Percentiles rank a stretch among this genome's conserved stretches.
Conservation (phyloP, 2,888 invertebrate species). For the Eristalis pertinax region DNA sequence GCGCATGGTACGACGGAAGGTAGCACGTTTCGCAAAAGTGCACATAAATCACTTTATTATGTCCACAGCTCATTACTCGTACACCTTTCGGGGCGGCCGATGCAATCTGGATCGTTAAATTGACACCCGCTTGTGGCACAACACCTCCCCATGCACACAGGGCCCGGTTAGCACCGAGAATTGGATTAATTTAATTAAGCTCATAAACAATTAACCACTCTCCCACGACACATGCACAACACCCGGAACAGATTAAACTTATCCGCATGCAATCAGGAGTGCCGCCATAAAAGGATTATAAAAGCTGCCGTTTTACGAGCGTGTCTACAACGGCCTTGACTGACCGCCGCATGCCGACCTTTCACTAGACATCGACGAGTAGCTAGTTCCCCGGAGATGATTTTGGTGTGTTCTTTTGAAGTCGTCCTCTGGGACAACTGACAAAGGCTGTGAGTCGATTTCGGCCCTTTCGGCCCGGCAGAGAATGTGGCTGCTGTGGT, state of each 20-base stretch:
- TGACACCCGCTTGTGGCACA: background rate
- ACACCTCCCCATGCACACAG: background rate
- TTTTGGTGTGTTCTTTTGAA: background rate
- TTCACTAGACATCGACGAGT: background rate
- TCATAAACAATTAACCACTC: background rate
- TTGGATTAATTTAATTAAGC: background rate
- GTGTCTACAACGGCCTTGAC: background rate
- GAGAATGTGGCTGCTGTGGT: no score
- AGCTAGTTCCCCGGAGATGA: background rate
- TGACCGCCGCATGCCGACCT: background rate
- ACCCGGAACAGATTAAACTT: background rate
- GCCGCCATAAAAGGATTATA: background rate
- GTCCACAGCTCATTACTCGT: background rate
- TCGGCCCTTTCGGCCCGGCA: no score
- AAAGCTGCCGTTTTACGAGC: background rate
- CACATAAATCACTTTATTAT: background rate
- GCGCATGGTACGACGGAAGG: background rate
- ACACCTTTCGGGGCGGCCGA: background rate
- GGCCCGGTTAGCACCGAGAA: background rate
- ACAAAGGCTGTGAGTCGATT: no score
- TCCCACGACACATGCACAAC: background rate
- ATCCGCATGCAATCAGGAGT: slow-evolving; percentile 10
- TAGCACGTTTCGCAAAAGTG: background rate
- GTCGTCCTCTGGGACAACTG: background rate
- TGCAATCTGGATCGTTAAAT: background rate